Conservation (phyloP, 2,113 vertebrate genomes). For the Urocolius indicus region DNA sequence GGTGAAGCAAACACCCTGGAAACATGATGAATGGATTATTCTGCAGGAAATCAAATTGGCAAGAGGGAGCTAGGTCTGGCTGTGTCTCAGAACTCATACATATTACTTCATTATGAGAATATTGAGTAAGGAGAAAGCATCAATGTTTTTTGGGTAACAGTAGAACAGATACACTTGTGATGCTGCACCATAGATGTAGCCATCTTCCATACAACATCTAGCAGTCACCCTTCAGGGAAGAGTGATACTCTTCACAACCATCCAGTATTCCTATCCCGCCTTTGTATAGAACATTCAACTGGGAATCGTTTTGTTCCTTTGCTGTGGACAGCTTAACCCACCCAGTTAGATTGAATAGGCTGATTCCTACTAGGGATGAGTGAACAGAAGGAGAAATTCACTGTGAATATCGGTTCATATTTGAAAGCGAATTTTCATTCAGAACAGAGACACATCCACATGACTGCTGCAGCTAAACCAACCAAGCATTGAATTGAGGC, state of each 20-base stretch:
- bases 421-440: conserved; percentile 56
- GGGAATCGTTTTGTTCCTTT: neutral
- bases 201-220: neutral
- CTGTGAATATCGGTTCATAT: conserved; percentile 12
- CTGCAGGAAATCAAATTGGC: neutral
- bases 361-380: neutral
- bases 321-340: neutral
- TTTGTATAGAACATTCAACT: neutral
- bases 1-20: neutral
- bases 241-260: neutral
- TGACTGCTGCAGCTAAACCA: conserved; percentile 54
- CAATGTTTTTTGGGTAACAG: neutral
- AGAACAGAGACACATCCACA: neutral
- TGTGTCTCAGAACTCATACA: neutral
- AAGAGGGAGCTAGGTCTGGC: neutral
- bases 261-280: neutral
- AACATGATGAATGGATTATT: neutral
- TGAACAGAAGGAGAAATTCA: conserved; percentile 7
- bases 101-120: neutral
- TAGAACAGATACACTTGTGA: neutral
- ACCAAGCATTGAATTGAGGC: conserved; percentile 65
- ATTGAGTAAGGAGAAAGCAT: neutral
- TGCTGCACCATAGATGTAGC: neutral
- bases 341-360: neutral
- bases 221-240: neutral